Evolutionary conservation across 2,888 invertebrate species (phyloP), one percentile per base, ranked within the genome.

Genomic region (Sthenelais limicola): DNA sequence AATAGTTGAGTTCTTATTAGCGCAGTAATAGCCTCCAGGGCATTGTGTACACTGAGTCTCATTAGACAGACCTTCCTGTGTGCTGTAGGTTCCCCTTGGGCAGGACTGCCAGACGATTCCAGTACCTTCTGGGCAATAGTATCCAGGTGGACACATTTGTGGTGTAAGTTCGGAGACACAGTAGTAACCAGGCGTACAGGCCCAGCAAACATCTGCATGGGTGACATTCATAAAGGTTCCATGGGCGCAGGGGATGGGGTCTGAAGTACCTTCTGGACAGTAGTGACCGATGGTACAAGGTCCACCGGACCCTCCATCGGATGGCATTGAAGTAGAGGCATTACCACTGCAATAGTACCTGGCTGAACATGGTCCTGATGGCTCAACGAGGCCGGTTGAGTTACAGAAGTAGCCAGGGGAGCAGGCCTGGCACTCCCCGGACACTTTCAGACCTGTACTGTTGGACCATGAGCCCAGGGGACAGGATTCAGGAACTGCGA

Each of bases 321-420:
- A 80, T 0, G 86, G 85, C 5, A 79, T 82, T 1, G 84, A 71
- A 4, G 82, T 80, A 0, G 73, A 72, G 15, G 86, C 80, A 33
- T 78, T 79, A 32, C 74, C 52, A n/a, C 72, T 76, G 73, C 85
- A 86, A 77, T 85, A 85, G 51, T 76, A 86, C 30, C 85, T 80
- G 4, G 82, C 76, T 48, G 72, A 66, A 76, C 86, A 86, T 4
- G 76, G 78, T 5, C 84, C 85, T 12, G 84, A 80, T 0, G 85
- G 85, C 43, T 68, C 73, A 1, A 79, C 80, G 4, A 85, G 78
- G 2, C 85, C 85, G 0, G 81, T 81, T 12, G 76, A 79, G 48
- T 79, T 80, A 79, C 86, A 86, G 76, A 84, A 86, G 74, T 70
- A 82, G 26, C 86, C 86, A 12, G 82, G 82, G 21, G 83, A 82